Base-by-base conservation (phyloP, 2,888 invertebrate species). In the Nomada ruficornis region DNA sequence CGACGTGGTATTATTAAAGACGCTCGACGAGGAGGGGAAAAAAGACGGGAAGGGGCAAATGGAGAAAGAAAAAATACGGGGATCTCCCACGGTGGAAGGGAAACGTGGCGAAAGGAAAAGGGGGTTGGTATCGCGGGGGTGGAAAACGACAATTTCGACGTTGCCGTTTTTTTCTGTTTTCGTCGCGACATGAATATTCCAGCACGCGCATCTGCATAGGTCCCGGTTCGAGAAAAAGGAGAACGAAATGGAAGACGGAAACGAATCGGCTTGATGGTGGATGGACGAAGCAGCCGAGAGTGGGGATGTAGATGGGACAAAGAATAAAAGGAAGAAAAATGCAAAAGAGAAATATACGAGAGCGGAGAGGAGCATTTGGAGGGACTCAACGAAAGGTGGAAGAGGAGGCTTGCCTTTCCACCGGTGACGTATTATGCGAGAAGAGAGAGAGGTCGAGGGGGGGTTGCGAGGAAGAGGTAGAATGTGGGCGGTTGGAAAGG, bases 341-440 rank as follows among this genome's bases (percentile, higher is more conserved):
- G 75, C 63, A 82, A 80, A 86, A 82, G 76, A 81, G 83, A 86
- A 82, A 88, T 88, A 88, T 87, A 85, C 82, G 81, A 59, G 74
- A 47, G 59, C 77, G 60, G 52, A 62, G 75, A 23, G 54, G 23
- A 54, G 52, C n/a, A 36, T 36, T 52, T 13, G 57, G 52, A 9
- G 60, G 13, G 65, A 60, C 50, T 55, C 62, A 65, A 59, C 68
- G 77, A 70, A 79, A 82, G 88, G 86, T 86, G 80, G 88, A 84
- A 87, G n/a, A 73, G 62, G 75, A 85, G 86, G 83, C 77, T 86
- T 82, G 88, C 83, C 85, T 86, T 82, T 79, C 84, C 84, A 74
- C 74, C 86, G 89, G 91, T 93, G 93, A 93, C 92, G 93, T 93
- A 93, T 93, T 91, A 91, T 89, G 86, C 89, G 88, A 59, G 73